phyloP scores from a whole-genome alignment of 1,140 invertebrate species.

The Lepeophtheirus salmonis region DNA sequence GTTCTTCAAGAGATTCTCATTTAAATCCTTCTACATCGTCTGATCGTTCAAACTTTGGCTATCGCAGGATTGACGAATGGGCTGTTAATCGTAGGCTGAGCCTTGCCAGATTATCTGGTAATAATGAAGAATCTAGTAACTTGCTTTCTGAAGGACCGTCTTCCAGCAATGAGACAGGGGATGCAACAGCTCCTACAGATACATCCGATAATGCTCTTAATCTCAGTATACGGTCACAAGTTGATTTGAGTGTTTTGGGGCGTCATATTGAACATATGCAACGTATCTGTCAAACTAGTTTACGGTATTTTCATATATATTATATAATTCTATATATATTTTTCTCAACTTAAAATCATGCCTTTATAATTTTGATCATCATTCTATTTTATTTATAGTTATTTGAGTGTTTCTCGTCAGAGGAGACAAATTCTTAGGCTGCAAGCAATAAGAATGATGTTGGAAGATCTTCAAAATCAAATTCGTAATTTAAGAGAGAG shows the following conservation, averaged over 20 bases:
- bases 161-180: no score
- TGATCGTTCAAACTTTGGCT: not conserved
- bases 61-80: conserved; percentile 9
- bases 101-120: not conserved
- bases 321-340: no score
- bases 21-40: not conserved
- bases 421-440: conserved; percentile 28
- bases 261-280: conserved; percentile 31
- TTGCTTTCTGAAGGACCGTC: no score
- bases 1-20: not conserved
- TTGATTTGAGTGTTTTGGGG: conserved; percentile 31
- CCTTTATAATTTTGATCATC: not conserved
- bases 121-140: no score
- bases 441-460: conserved; percentile 39
- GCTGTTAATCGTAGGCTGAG: conserved; percentile 9
- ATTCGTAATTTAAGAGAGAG: conserved; percentile 34
- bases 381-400: not conserved
- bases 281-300: conserved; percentile 27
- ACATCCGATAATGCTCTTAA: not conserved
- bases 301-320: no score
- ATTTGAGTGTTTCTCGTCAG: conserved; percentile 9
- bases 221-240: not conserved
- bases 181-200: no score
- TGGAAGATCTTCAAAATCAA: conserved; percentile 39
- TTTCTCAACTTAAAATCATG: no score